Base-by-base conservation (phyloP, 2,113 vertebrate genomes). In the Megaceryle maxima region DNA sequence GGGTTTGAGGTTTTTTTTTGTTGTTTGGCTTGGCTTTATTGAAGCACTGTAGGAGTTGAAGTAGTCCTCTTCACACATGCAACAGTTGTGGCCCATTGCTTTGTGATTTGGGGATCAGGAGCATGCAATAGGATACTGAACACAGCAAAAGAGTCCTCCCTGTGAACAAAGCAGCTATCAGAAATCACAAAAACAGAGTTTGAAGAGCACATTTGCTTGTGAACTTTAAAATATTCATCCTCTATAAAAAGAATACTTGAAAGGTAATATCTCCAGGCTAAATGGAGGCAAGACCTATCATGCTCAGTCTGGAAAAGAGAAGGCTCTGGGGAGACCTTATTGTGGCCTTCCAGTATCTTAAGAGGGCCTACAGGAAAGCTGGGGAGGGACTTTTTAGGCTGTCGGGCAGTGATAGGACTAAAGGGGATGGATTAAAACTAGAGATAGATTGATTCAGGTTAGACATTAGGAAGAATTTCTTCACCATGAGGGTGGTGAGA, bases 1-100 rank as follows among this genome's bases (percentile, higher is more conserved):
- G 31, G 7, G 8, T 29, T 63, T 80, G 7, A 1, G 0, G 2
- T 21, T 28, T 56, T 64, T 69, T 41, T 44, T 26, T 8, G 2
- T 77, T 75, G 14, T 1, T 81, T 87, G 21, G 4, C 41, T 73
- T 17, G 4, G n/a, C 63, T 91, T 95, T 89, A 20, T 39, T 72
- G 41, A 84, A 74, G 37, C 37, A n/a, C 16, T 66, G 0, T 11
- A 21, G 62, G 48, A 73, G 56, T 4, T 44, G 22, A 85, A 94
- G 67, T 44, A 50, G 17, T 87, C 13, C 11, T 63, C 15, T 64
- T 41, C 28, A 16, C 1, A 0, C 20, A 8, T 14, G 31, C n/a
- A 76, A 76, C 21, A 56, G 31, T 60, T 66, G n/a, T 50, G 37
- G 26, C 21, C 50, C 28, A 22, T 2, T 18, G 39, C 48, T 66